phyloP scores from a whole-genome alignment of 1,140 invertebrate genomes.

The Trypoxylus dichotomus region DNA sequence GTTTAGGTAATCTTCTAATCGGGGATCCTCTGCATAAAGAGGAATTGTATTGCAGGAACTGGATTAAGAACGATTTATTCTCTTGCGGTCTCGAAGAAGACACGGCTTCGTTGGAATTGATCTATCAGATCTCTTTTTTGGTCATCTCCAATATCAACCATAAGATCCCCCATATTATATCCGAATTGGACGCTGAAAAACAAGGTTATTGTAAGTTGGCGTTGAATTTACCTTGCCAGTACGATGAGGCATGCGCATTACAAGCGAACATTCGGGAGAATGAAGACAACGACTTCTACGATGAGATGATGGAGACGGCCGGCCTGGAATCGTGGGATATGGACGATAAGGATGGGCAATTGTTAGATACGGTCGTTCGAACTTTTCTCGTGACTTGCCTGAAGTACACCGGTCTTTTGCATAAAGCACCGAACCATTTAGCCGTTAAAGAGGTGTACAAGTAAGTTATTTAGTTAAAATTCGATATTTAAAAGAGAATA shows the following conservation, averaged over 20 bases:
- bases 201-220: constrained; percentile 43
- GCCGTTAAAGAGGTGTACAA: constrained; percentile 46
- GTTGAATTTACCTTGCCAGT: constrained; percentile 44
- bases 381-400: constrained; percentile 59
- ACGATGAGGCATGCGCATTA: constrained; percentile 48
- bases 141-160: constrained; percentile 31
- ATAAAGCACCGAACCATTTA: constrained; percentile 36
- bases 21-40: constrained; percentile 54
- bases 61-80: constrained; percentile 61
- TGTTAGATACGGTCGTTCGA: constrained; percentile 57
- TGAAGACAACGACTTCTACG: constrained; percentile 42
- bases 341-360: constrained; percentile 49
- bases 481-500: no score
- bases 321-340: constrained; percentile 54
- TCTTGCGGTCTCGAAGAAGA: constrained; percentile 58
- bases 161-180: constrained; percentile 28
- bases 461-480: constrained; percentile 2
- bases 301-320: constrained; percentile 46
- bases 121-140: constrained; percentile 35
- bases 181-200: background rate
- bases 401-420: constrained; percentile 57
- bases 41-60: constrained; percentile 56
- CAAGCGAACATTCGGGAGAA: background rate
- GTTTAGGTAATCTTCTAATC: constrained; percentile 61
- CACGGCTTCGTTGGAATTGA: constrained; percentile 28